phyloP scores from a whole-genome alignment of 2,113 vertebrate species.

The Varanus komodoensis region DNA sequence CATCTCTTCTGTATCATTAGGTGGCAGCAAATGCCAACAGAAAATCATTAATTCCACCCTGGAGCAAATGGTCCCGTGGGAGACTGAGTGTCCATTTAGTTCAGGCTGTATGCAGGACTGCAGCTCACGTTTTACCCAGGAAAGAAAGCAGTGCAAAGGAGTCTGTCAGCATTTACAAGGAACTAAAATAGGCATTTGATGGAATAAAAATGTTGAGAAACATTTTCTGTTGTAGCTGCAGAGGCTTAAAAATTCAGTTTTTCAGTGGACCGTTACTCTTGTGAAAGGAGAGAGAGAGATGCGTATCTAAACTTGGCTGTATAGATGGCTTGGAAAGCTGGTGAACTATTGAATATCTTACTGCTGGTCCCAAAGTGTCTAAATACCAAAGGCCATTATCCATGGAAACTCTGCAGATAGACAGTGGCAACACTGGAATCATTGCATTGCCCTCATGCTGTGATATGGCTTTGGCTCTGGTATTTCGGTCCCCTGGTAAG shows the following conservation, averaged over 20 bases:
- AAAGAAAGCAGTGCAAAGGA: background rate
- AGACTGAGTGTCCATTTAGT: background rate
- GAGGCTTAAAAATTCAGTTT: background rate
- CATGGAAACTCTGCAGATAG: background rate
- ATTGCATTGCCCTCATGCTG: background rate
- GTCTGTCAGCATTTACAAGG: background rate
- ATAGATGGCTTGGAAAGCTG: background rate
- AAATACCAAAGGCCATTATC: background rate
- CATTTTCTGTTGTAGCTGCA: background rate
- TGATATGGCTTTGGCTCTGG: background rate
- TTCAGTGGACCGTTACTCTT: background rate
- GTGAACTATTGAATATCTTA: background rate
- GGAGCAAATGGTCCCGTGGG: rapidly evolving
- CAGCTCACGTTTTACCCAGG: background rate
- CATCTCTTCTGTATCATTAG: background rate
- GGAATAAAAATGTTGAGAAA: background rate
- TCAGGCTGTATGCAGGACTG: rapidly evolving
- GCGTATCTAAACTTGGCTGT: no score
- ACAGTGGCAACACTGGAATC: background rate
- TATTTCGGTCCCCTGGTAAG: background rate
- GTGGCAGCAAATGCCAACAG: constrained; percentile 47
- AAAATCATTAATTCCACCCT: background rate
- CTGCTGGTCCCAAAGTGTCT: background rate
- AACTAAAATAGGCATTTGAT: background rate
- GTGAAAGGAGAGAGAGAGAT: background rate